Evolutionary conservation across 1,140 invertebrate species (phyloP), one percentile per base, ranked within the genome.

Genomic region (Anadara kagoshimensis): DNA sequence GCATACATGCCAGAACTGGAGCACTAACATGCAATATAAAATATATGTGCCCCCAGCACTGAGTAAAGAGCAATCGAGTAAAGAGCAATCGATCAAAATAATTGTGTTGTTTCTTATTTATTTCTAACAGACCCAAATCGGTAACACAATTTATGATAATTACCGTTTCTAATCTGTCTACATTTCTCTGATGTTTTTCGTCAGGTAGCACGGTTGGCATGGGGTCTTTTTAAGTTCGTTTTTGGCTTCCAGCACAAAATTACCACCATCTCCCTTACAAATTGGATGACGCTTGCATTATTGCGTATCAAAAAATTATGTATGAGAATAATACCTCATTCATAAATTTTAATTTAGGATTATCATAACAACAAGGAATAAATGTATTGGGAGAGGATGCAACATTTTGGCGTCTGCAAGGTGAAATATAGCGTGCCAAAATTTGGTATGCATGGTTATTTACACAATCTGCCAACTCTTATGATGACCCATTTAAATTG

Each of bases 401-500:
- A 20, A 7, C 16, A 29, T 53, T 4, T 16, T 7, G 26, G 16
- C 1, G 16, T 20, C 18, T 14, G 0, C 24, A 11, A 20, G 10
- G 0, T 14, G 41, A 0, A 11, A 43, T 29, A 53, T 57, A 67
- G 2, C 18, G 29, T 10, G 20, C 18, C 29, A 67, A 22, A 12
- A 67, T 5, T 12, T 57, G 16, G 65, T n/a, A 56, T 20, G 44
- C 14, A 67, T 16, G 18, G 44, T 57, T 41, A 67, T 67, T 44
- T 58, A 7, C n/a, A 67, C 20, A 44, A 67, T 67, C 16, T 67
- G 53, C 65, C 65, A 67, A 20, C 51, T 67, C 45, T 67, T 67
- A 12, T 67, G 65, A 22, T 67, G 65, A 43, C 57, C 53, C 57
- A 43, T 10, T 45, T 57, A 5, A 16, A 64, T 26, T 24, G 53